Evolutionary conservation across 2,888 invertebrate genomes (phyloP).

Genomic region (Sarcophaga variegata): DNA sequence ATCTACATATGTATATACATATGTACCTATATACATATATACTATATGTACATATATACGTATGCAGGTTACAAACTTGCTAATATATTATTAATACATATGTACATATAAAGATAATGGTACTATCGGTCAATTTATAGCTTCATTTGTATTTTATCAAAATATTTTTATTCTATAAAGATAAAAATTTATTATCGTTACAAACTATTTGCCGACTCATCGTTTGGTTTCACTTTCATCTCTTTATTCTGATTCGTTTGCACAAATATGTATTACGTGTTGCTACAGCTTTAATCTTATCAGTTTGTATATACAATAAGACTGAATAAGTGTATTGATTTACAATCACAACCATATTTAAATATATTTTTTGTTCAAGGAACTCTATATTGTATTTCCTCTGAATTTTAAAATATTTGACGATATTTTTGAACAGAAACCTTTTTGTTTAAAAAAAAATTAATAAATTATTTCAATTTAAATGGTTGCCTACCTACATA

Average conservation of each 20-base stretch:
- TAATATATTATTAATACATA: too few relatives aligned
- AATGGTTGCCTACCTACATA: too few relatives aligned
- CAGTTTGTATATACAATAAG: background rate
- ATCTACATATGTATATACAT: background rate
- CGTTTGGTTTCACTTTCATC: constrained; percentile 7
- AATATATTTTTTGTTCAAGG: too few relatives aligned
- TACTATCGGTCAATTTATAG: background rate
- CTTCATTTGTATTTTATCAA: background rate
- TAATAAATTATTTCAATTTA: too few relatives aligned
- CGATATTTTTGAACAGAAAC: too few relatives aligned
- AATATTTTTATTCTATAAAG: background rate
- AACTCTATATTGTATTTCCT: too few relatives aligned
- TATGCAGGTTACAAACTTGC: too few relatives aligned
- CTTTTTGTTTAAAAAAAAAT: too few relatives aligned
- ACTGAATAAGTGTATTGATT: too few relatives aligned
- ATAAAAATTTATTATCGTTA: background rate
- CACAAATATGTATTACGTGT: background rate
- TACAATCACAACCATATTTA: too few relatives aligned
- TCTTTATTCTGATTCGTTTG: background rate
- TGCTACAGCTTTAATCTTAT: background rate
- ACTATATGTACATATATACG: too few relatives aligned
- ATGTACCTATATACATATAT: background rate
- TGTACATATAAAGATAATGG: background rate
- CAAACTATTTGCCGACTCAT: constrained; percentile 13
- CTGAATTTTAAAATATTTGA: too few relatives aligned